A percentile compares a stretch with the other conserved stretches of the same genome.
phyloP scores from a whole-genome alignment of 1,140 invertebrate genomes.

The Cryptotermes secundus region DNA sequence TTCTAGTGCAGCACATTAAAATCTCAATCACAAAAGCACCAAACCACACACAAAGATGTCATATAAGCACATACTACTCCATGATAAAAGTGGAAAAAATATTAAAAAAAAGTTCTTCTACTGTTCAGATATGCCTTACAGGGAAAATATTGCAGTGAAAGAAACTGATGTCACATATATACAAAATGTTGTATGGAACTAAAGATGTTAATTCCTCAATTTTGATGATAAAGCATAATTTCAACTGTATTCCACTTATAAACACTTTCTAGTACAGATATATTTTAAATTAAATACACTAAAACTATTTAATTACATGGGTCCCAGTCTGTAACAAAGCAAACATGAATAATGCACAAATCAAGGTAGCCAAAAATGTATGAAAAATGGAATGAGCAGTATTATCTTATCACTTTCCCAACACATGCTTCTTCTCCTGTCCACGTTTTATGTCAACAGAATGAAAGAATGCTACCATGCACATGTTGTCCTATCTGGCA shows the following conservation, averaged over 20 bases:
- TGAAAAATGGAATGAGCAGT: background rate
- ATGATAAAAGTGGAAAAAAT: too few relatives aligned
- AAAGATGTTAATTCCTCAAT: background rate
- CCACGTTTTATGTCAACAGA: background rate
- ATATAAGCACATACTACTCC: too few relatives aligned
- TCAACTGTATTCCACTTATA: background rate
- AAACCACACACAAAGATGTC: too few relatives aligned
- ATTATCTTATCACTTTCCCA: background rate
- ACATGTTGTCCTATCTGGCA: background rate
- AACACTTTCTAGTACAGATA: background rate
- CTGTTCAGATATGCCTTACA: too few relatives aligned
- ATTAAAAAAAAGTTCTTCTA: too few relatives aligned
- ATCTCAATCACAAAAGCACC: too few relatives aligned
- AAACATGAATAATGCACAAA: background rate
- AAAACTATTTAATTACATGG: background rate
- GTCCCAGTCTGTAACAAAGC: background rate
- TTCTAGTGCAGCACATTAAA: too few relatives aligned
- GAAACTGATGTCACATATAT: too few relatives aligned
- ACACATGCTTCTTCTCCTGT: background rate
- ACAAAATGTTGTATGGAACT: too few relatives aligned
- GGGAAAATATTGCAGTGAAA: too few relatives aligned
- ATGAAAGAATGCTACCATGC: background rate
- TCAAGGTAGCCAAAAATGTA: background rate
- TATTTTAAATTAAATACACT: background rate
- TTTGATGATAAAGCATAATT: background rate